Base-by-base conservation (phyloP, 2,888 invertebrate genomes). In the Phlogophora meticulosa region DNA sequence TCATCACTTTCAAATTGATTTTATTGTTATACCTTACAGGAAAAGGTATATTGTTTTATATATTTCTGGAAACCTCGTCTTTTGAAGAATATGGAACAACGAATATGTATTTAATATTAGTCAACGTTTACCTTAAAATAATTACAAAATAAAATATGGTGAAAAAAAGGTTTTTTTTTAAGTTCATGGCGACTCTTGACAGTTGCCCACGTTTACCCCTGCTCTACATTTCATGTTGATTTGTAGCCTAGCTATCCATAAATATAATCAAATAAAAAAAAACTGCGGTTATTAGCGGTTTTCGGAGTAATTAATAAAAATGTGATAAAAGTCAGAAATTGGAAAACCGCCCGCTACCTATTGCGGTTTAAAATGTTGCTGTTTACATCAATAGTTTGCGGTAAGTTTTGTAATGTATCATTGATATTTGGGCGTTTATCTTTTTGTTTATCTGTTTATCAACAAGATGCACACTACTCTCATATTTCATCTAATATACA, bases 31-130 rank as follows among this genome's bases (percentile, higher is more conserved):
- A n/a, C 11, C 20, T 42, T 43, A 64, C 17, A 11, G 20, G 17
- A 43, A 43, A 7, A 43, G 43, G 5, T 17, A n/a, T 43, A 43
- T 7, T 7, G 20, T 43, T 4, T 20, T 20, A 43, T 20, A 43
- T 43, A 20, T 17, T 20, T 43, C 43, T 43, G 43, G 20, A 43
- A 43, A 43, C 20, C 43, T 43, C 43, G 9, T 43, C 20, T 43
- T 36, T 10, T 43, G 20, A 22, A 45, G 45, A 45, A n/a, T 45
- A 7, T 45, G 45, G 11, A 45, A 45, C 45, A 45, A 45, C 11
- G 20, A 45, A 45, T 45, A 45, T 45, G 20, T 45, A 7, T 45
- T 7, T 45, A 45, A 45, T 45, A 22, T 45, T 45, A 45, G 45
- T 45, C 7, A 22, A 45, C 4, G 45, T 22, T 45, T 45, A 45